These are phyloP conservation scores for Montipora efflorescens DNA, from an alignment of 64 coral and sea anemone genomes.

Conservation along the genomic window DNA sequence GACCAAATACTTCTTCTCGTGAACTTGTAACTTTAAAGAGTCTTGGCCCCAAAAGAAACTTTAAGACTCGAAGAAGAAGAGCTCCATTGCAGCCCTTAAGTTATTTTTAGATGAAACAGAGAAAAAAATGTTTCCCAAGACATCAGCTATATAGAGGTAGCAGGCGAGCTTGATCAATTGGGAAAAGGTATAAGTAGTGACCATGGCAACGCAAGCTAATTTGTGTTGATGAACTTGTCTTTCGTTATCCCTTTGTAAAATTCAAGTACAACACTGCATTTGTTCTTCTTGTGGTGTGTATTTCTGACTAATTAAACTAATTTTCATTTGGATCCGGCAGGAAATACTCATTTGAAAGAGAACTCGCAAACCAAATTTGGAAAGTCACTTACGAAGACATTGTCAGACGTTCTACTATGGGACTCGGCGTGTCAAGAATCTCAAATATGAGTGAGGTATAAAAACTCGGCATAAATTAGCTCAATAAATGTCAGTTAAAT, in stretches of 20 bases:
- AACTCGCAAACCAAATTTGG: slow-evolving; percentile 53
- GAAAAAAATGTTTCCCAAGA: too few species aligned
- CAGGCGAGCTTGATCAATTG: too few species aligned
- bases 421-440: not conserved
- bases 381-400: slow-evolving; percentile 56
- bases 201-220: too few species aligned
- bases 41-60: not conserved
- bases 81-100: too few species aligned
- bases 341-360: slow-evolving; percentile 51
- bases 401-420: not conserved
- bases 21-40: not conserved
- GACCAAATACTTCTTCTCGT: not conserved
- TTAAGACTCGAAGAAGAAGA: too few species aligned
- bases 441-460: slow-evolving; percentile 36
- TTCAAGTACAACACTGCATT: not conserved
- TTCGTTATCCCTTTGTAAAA: not conserved
- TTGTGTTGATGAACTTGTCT: too few species aligned
- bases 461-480: not conserved
- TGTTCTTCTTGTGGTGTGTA: too few species aligned
- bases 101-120: too few species aligned
- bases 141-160: too few species aligned
- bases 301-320: not conserved
- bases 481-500: not conserved
- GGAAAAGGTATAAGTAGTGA: too few species aligned
- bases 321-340: slow-evolving; percentile 12